Evolutionary conservation across 2,888 invertebrate genomes (phyloP).

Genomic region (Drosophila mimetica): DNA sequence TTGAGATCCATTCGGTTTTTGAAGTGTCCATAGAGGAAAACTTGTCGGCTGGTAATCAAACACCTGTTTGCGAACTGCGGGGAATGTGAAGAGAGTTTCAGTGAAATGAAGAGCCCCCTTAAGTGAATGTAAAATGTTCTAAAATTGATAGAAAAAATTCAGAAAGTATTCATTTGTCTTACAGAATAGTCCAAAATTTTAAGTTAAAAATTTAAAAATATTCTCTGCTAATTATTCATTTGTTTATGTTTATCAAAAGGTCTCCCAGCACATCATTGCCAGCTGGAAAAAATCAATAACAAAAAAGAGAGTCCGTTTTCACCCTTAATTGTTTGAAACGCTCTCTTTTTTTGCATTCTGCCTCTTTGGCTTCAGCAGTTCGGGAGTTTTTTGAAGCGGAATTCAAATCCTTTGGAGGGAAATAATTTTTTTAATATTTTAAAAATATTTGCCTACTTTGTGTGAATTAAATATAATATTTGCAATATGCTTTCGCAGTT

Average conservation of each 20-base stretch:
- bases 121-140: background rate
- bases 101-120: too few species aligned
- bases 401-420: conserved; percentile 3
- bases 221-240: conserved; percentile 32
- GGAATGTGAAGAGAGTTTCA: background rate
- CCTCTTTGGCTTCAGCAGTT: conserved; percentile 22
- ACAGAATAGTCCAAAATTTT: background rate
- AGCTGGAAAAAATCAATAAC: conserved; percentile 72
- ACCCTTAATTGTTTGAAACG: conserved; percentile 1
- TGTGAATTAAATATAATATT: conserved; percentile 14
- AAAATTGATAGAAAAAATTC: too few species aligned
- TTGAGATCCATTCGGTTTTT: conserved; percentile 4
- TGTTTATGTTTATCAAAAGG: conserved; percentile 41
- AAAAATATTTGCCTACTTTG: conserved; percentile 3
- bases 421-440: conserved; percentile 3
- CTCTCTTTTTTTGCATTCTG: conserved; percentile 11
- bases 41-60: conserved; percentile 14
- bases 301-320: conserved; percentile 21
- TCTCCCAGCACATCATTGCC: conserved; percentile 43
- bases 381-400: conserved; percentile 13
- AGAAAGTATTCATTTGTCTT: background rate
- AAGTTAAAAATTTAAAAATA: background rate
- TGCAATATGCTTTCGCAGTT: conserved; percentile 63
- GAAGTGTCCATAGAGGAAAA: conserved; percentile 8
- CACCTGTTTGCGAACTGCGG: conserved; percentile 55